Percentiles rank a stretch among this genome's conserved stretches.
phyloP scores from a whole-genome alignment of 2,888 invertebrate species.

The Harmothoe impar region DNA sequence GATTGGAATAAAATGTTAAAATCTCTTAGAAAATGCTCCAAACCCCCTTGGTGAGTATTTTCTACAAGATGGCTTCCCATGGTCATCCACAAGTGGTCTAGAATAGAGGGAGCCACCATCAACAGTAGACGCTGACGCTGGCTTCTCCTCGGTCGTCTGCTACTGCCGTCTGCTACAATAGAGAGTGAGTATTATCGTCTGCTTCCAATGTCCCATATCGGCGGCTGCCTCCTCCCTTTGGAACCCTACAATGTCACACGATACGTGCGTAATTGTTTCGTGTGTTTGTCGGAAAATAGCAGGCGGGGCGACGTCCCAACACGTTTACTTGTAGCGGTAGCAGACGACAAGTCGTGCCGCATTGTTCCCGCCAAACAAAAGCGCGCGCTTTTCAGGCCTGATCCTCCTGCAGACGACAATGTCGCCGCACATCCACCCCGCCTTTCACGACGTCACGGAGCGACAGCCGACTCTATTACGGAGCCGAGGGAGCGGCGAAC shows the following conservation, averaged over 20 bases:
- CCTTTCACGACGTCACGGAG: slow-evolving; percentile 43
- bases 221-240: neutral
- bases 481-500: neutral
- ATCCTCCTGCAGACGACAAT: slow-evolving; percentile 41
- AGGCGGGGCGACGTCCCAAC: slow-evolving; percentile 36
- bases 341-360: slow-evolving; percentile 48
- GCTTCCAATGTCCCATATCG: neutral
- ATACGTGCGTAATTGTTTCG: slow-evolving; percentile 58
- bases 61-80: no score
- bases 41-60: no score
- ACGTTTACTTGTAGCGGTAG: slow-evolving; percentile 50
- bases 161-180: no score
- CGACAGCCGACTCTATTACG: slow-evolving; percentile 52
- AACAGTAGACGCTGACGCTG: no score
- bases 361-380: slow-evolving; percentile 62
- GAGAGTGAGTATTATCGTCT: no score
- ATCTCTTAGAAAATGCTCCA: no score
- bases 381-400: slow-evolving; percentile 61
- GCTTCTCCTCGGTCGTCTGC: no score
- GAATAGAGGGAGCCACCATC: no score
- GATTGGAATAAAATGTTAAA: no score
- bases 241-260: slow-evolving; percentile 39
- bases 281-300: slow-evolving; percentile 59
- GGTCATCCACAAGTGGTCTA: no score
- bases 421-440: slow-evolving; percentile 20